Conservation (phyloP, 64 coral and sea anemone species). For the Actinia tenebrosa region DNA sequence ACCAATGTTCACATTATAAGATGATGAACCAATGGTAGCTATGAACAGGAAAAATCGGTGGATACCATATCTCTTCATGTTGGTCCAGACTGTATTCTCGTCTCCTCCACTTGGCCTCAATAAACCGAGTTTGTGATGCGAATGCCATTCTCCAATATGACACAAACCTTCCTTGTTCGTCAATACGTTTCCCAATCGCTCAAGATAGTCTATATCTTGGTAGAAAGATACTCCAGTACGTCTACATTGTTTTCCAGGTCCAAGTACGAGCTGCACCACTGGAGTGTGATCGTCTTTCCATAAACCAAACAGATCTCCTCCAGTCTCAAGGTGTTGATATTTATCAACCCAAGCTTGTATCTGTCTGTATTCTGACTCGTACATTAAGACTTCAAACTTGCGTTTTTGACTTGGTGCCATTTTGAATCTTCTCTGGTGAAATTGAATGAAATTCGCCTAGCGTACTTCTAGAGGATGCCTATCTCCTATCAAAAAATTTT, state of each 20-base stretch:
- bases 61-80: constrained; percentile 46
- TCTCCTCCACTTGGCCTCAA: constrained; percentile 59
- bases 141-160: constrained; percentile 92
- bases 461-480: not conserved
- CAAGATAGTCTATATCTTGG: constrained; percentile 69
- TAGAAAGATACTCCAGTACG: constrained; percentile 41
- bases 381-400: constrained; percentile 27
- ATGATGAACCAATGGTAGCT: constrained; percentile 24
- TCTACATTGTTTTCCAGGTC: constrained; percentile 43
- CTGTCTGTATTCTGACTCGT: constrained; percentile 41
- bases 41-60: constrained; percentile 58
- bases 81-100: constrained; percentile 54
- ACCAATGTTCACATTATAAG: constrained; percentile 13
- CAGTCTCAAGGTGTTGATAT: constrained; percentile 49
- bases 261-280: constrained; percentile 61
- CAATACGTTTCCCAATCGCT: constrained; percentile 40
- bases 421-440: not conserved
- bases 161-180: constrained; percentile 51
- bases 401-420: not conserved
- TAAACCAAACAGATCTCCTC: constrained; percentile 79
- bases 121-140: constrained; percentile 64
- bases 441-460: not conserved
- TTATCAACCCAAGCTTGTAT: constrained; percentile 60
- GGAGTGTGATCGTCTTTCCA: constrained; percentile 50
- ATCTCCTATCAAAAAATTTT: not conserved